phyloP scores from a whole-genome alignment of 2,113 vertebrate genomes.

The Manacus vitellinus region DNA sequence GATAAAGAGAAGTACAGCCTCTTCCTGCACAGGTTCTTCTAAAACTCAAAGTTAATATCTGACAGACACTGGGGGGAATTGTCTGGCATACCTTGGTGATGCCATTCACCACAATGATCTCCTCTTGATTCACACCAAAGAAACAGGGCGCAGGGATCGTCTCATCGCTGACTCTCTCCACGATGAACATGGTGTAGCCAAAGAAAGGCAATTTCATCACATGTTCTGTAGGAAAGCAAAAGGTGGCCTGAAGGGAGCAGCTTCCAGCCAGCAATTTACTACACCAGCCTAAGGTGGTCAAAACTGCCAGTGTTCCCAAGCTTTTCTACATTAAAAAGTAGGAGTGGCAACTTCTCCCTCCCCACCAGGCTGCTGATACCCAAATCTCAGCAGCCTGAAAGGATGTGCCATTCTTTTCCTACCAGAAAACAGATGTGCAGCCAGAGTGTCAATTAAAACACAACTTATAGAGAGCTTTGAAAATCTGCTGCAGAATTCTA shows the following conservation, averaged over 20 bases:
- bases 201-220: constrained; percentile 80
- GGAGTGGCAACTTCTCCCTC: not conserved
- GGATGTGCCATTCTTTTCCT: not conserved
- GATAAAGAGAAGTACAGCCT: not conserved
- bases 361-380: not conserved
- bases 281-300: not conserved
- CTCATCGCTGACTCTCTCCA: constrained; percentile 76
- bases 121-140: constrained; percentile 79
- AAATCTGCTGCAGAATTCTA: not conserved
- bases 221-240: constrained; percentile 67
- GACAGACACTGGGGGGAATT: not conserved
- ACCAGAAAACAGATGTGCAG: not conserved
- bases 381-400: not conserved
- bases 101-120: constrained; percentile 75
- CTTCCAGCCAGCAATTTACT: not conserved
- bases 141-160: constrained; percentile 74
- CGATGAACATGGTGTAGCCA: constrained; percentile 77
- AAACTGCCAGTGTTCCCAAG: not conserved
- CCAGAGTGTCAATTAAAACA: not conserved
- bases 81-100: constrained; percentile 79
- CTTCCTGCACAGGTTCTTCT: not conserved
- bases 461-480: not conserved
- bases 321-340: not conserved
- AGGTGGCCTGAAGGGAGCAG: not conserved
- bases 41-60: not conserved